phyloP scores from a whole-genome alignment of 1,140 invertebrate species.

The Vollenhovia emeryi region DNA sequence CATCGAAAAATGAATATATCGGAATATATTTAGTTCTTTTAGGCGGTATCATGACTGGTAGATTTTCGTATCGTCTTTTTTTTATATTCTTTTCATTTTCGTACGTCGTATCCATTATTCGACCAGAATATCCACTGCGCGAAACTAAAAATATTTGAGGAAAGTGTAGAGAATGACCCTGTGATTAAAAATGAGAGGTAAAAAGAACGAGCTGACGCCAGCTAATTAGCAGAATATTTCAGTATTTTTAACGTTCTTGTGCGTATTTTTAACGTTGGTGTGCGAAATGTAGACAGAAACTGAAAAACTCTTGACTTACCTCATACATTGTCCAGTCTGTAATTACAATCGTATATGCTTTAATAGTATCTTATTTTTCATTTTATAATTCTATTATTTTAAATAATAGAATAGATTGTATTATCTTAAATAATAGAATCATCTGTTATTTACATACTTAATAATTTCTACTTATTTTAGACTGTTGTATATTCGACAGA shows the following conservation, averaged over 20 bases:
- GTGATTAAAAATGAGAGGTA: not conserved
- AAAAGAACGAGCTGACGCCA: not conserved
- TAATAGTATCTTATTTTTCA: too few relatives aligned
- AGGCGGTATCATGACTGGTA: slow-evolving; percentile 20
- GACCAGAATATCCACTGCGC: not conserved
- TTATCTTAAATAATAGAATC: too few relatives aligned
- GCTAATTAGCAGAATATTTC: not conserved
- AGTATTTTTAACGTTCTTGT: not conserved
- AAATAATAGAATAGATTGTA: too few relatives aligned
- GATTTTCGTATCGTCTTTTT: slow-evolving; percentile 47
- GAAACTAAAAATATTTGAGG: not conserved
- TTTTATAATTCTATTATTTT: too few relatives aligned
- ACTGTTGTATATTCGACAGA: too few relatives aligned
- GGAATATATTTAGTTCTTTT: slow-evolving; percentile 67
- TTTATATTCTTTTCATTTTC: slow-evolving; percentile 55
- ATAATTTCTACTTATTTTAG: too few relatives aligned
- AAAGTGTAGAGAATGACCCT: not conserved
- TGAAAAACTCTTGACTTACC: too few relatives aligned
- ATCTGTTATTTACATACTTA: too few relatives aligned
- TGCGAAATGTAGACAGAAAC: too few relatives aligned
- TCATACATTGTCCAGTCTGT: too few relatives aligned
- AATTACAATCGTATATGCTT: too few relatives aligned
- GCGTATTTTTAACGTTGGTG: not conserved
- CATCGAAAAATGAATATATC: slow-evolving; percentile 60
- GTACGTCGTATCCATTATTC: slow-evolving; percentile 20